Evolutionary conservation across 2,113 vertebrate species (phyloP).

Genomic region (Bufo bufo): DNA sequence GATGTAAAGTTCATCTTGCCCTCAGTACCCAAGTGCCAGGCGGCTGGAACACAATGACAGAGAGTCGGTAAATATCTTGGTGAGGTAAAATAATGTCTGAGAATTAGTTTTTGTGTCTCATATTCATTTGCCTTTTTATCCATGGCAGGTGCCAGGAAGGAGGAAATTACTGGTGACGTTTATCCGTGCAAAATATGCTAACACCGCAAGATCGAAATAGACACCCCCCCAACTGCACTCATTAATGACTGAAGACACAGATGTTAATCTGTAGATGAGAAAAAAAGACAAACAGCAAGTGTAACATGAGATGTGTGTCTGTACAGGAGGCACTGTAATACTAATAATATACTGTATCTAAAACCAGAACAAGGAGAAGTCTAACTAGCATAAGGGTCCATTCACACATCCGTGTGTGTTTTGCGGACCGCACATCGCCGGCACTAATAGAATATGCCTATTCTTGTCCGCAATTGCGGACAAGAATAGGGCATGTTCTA

Average conservation of each 20-base stretch:
- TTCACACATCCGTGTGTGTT: too few relatives aligned
- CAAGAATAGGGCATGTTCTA: too few relatives aligned
- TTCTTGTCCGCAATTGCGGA: too few relatives aligned
- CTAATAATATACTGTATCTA: too few relatives aligned
- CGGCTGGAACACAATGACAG: not conserved
- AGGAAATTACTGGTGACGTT: not conserved
- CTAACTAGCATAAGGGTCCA: too few relatives aligned
- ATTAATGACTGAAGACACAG: slow-evolving; percentile 9
- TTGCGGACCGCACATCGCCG: too few relatives aligned
- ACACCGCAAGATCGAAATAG: slow-evolving; percentile 13
- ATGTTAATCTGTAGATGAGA: not conserved
- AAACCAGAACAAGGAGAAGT: too few relatives aligned
- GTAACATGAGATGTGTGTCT: not conserved
- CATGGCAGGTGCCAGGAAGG: not conserved
- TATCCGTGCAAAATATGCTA: slow-evolving; percentile 13
- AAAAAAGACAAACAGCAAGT: not conserved
- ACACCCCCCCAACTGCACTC: too few relatives aligned
- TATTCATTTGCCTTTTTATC: not conserved
- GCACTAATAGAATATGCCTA: too few relatives aligned
- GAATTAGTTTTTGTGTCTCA: not conserved
- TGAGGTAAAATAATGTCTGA: not conserved
- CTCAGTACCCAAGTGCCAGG: not conserved
- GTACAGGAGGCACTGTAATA: too few relatives aligned
- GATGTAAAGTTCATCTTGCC: not conserved
- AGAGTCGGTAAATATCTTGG: not conserved